Evolutionary conservation across 2,888 invertebrate species (phyloP).

Genomic region (Thereva nobilitata): DNA sequence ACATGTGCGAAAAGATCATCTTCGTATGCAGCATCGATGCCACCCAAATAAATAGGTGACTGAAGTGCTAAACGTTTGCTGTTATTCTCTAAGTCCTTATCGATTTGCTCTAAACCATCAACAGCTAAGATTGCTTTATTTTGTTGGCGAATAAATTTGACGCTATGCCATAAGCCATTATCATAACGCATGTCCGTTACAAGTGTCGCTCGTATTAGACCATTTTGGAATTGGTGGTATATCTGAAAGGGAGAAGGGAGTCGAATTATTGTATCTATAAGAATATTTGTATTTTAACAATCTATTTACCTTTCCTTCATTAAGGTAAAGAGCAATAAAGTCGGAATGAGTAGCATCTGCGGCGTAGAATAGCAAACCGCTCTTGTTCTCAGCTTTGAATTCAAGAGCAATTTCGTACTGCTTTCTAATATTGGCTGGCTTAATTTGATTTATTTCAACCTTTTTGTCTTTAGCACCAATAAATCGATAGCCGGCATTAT

Average conservation of each 20-base stretch:
- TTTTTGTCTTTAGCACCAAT: conserved; percentile 66
- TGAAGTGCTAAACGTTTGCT: conserved; percentile 64
- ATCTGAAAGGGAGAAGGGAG: conserved; percentile 58
- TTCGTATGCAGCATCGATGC: conserved; percentile 62
- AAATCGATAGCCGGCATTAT: conserved; percentile 55
- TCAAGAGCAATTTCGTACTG: conserved; percentile 76
- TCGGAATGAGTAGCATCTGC: conserved; percentile 67
- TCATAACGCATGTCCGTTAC: conserved; percentile 65
- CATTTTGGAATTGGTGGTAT: conserved; percentile 67
- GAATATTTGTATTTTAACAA: conserved; percentile 1
- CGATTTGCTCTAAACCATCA: conserved; percentile 46
- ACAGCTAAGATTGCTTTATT: conserved; percentile 63
- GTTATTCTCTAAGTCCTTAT: conserved; percentile 65
- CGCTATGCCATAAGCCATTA: conserved; percentile 80
- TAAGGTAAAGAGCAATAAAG: conserved; percentile 75
- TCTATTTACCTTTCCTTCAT: conserved; percentile 69
- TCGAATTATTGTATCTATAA: neutral
- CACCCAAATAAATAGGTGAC: conserved; percentile 81
- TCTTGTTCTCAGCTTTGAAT: conserved; percentile 71
- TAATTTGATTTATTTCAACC: conserved; percentile 68
- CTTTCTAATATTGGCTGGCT: conserved; percentile 65
- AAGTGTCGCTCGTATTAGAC: conserved; percentile 65
- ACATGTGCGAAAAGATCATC: conserved; percentile 57
- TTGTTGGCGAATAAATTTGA: conserved; percentile 67
- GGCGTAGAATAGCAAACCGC: conserved; percentile 85